Conservation (phyloP, 53 echinoderm and acorn worm species). For the Patiria pectinifera region DNA sequence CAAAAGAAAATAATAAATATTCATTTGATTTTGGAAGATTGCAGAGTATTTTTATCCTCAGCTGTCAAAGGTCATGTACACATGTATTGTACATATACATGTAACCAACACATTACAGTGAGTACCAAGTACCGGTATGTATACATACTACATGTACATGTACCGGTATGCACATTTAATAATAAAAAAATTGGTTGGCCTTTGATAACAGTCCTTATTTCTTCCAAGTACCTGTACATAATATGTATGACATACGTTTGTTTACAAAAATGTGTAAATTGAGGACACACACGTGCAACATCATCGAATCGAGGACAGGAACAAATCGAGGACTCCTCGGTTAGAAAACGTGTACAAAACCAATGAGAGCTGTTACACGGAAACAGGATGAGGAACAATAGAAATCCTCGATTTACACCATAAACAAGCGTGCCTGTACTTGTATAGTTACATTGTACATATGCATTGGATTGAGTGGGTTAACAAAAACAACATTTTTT, state of each 20-base stretch:
- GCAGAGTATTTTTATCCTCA: not conserved
- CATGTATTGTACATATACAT: not conserved
- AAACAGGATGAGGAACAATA: no score
- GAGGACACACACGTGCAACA: not conserved
- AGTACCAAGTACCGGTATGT: not conserved
- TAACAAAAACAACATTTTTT: no score
- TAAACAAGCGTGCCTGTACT: not conserved
- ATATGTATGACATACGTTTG: no score
- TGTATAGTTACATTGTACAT: not conserved
- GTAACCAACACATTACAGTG: not conserved
- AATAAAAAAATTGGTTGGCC: not conserved
- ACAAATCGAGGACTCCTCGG: no score
- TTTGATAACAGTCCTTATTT: no score
- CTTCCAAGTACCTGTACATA: no score
- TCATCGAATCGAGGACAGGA: no score
- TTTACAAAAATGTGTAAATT: no score
- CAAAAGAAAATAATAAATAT: no score
- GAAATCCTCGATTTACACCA: not conserved
- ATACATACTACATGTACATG: slow-evolving; percentile 24
- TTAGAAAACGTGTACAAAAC: no score
- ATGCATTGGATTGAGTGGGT: not conserved
- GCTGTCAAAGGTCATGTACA: not conserved
- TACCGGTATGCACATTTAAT: slow-evolving; percentile 20
- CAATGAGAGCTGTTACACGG: no score
- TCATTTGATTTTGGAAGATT: no score